phyloP scores from a whole-genome alignment of 2,888 invertebrate species.

The Leptopilina syphax region DNA sequence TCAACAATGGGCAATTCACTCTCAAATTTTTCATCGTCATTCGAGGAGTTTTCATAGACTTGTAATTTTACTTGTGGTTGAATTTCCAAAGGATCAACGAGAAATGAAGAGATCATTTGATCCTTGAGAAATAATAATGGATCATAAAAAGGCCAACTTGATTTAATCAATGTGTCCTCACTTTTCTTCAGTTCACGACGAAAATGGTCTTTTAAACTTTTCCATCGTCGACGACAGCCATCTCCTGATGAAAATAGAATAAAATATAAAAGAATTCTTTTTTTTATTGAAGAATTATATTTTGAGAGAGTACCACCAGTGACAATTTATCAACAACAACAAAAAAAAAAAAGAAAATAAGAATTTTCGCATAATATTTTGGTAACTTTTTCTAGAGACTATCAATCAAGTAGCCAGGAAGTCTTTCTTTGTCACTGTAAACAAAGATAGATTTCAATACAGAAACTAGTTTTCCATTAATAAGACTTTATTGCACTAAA shows the following conservation, averaged over 20 bases:
- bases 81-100: conserved; percentile 19
- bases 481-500: not conserved
- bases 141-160: conserved; percentile 27
- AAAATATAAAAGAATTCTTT: not conserved
- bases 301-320: conserved; percentile 15
- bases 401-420: not conserved
- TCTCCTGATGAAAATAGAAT: conserved; percentile 2
- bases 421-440: not conserved
- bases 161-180: conserved; percentile 18
- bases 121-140: conserved; percentile 15
- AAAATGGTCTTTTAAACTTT: conserved; percentile 32
- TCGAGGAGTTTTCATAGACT: conserved; percentile 20
- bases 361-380: not conserved
- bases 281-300: not conserved
- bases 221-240: conserved; percentile 31
- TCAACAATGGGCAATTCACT: not conserved
- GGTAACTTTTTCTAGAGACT: not conserved
- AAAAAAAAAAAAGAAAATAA: not conserved
- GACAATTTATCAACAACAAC: not conserved
- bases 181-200: conserved; percentile 20
- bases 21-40: not conserved
- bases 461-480: not conserved
- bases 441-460: not conserved
- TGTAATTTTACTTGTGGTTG: conserved; percentile 6
- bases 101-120: conserved; percentile 31